Base-by-base conservation (phyloP, 92 coral and sea anemone species). In the Hydrozoanthus gracilis region DNA sequence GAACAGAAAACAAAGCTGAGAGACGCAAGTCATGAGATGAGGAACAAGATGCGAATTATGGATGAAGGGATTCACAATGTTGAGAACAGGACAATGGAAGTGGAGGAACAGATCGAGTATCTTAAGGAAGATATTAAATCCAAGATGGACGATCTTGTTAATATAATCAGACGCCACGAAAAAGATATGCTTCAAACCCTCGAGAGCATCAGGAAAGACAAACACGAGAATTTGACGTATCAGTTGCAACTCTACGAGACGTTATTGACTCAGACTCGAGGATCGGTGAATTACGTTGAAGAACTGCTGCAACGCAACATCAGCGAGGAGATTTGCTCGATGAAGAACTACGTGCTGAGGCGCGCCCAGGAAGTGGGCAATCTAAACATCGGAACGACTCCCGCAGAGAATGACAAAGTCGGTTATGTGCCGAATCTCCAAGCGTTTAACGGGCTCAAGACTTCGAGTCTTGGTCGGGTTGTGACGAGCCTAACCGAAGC, bases 401-500 rank as follows among this genome's bases (percentile, higher is more conserved):
- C 98, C 12, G 98, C 98, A 0, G 98, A 95, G 86, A 95, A 95
- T 51, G 98, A 95, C 60, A 92, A 88, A 0, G 89, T 95, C 14
- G 98, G 98, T 4, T 95, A 95, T 62, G 95, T 95, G 13, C 94
- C 95, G 6, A 87, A 91, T 69, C 68, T 91, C 51, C 72, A 82
- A 62, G 83, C 90, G 46, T 94, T 90, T 58, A 88, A 84, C 51
- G 90, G 90, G 35, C 79, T 94, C 7, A 91, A 90, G 47, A 73
- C 79, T 11, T 88, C 93, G 55, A 52, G 71, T 10, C 90, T 94
- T 12, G 98, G 98, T 51, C 93, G 86, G 65, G 89, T 94, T 65
- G 95, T 92, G 71, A 94, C 95, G 54, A 94, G 98, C 55, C 86
- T 95, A 48, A 95, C 98, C 9, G 98, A 95, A 76, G 93, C 98